Conservation (phyloP, 2,888 invertebrate species). For the Graphium colonna region DNA sequence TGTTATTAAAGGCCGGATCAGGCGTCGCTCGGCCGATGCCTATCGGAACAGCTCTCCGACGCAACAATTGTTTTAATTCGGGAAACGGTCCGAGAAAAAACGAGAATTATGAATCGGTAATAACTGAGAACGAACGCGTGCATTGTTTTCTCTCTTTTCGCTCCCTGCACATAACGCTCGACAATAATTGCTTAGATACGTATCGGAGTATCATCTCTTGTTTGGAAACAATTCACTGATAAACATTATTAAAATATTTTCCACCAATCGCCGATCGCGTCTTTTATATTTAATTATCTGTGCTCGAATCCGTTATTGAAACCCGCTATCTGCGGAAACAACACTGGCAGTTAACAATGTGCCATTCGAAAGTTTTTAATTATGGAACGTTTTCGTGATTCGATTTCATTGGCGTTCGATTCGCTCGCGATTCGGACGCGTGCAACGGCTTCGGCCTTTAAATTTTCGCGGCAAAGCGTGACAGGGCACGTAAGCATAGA, state of each 20-base stretch:
- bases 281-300: conserved; percentile 3
- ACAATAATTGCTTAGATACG: conserved; percentile 48
- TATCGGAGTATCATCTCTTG: conserved; percentile 18
- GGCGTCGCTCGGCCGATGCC: conserved; percentile 45
- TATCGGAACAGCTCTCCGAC: conserved; percentile 52
- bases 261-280: conserved; percentile 49
- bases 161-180: conserved; percentile 44
- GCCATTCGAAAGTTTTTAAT: conserved; percentile 1
- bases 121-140: conserved; percentile 57
- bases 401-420: no score
- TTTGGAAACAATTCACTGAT: conserved; percentile 10
- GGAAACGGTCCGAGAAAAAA: conserved; percentile 46
- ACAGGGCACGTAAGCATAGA: no score
- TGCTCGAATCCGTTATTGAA: not conserved
- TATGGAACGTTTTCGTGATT: no score
- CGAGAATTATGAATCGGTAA: conserved; percentile 70
- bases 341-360: not conserved
- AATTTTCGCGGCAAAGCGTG: no score
- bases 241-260: conserved; percentile 71
- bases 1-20: conserved; percentile 55
- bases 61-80: conserved; percentile 68
- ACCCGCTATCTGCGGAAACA: not conserved
- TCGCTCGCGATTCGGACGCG: no score
- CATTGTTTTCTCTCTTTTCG: conserved; percentile 51
- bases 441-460: no score